A percentile compares a stretch with the other conserved stretches of the same genome.
These are phyloP conservation scores for Napeogenes inachia DNA, from an alignment of 2,888 invertebrate genomes.

Conservation along the genomic window DNA sequence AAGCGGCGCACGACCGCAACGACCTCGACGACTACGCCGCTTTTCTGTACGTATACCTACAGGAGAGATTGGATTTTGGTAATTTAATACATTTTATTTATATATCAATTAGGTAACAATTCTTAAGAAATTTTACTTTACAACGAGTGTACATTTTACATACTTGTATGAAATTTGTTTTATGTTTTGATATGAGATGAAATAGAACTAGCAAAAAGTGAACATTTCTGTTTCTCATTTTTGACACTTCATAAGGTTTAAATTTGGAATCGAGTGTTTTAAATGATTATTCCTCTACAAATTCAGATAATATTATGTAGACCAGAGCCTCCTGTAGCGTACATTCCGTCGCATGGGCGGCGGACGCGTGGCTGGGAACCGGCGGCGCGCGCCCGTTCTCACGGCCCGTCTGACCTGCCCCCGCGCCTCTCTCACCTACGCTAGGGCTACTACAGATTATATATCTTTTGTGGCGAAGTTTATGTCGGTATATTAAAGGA, in stretches of 20 bases:
- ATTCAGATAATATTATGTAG: not conserved
- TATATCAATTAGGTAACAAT: too few relatives aligned
- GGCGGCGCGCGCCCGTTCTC: slow-evolving; percentile 76
- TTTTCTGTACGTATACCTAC: slow-evolving; percentile 21
- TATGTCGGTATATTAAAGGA: too few relatives aligned
- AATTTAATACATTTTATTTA: not conserved
- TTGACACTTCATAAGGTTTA: too few relatives aligned
- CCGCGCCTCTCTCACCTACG: slow-evolving; percentile 30
- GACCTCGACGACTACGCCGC: slow-evolving; percentile 49
- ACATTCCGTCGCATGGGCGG: slow-evolving; percentile 51
- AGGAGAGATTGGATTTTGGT: slow-evolving; percentile 5
- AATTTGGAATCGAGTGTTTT: too few relatives aligned
- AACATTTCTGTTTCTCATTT: too few relatives aligned
- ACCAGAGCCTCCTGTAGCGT: slow-evolving; percentile 28
- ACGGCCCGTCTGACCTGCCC: slow-evolving; percentile 67
- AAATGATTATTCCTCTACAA: not conserved
- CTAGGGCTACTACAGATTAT: slow-evolving; percentile 2
- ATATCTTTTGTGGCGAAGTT: too few relatives aligned
- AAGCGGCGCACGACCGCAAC: slow-evolving; percentile 51
- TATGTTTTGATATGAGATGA: too few relatives aligned
- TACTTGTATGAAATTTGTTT: not conserved
- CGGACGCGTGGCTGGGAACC: slow-evolving; percentile 75
- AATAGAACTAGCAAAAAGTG: too few relatives aligned
- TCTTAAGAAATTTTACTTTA: too few relatives aligned
- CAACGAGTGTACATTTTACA: too few relatives aligned